Base-by-base conservation (phyloP, 2,797 vertebrate species). In the Toxotes lorentzi region DNA sequence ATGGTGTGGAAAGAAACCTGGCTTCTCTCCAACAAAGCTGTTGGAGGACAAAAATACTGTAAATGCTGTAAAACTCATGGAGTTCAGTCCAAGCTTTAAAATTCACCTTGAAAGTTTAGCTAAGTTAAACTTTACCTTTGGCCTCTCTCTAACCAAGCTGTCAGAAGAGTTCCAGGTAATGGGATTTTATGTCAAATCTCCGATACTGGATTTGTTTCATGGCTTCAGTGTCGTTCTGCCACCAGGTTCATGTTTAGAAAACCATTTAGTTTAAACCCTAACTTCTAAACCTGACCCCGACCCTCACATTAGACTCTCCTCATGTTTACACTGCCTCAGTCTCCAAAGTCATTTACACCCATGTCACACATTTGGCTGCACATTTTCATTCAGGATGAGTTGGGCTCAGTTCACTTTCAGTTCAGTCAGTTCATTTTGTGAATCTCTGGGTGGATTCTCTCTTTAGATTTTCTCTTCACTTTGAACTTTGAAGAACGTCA, bases 171-270 rank as follows among this genome's bases (percentile, higher is more conserved):
- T 94, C 90, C 95, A 96, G 95, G 95, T 96, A 96, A 96, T 76
- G 89, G 85, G 88, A 90, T 92, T 93, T 89, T 78, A 83, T 85
- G 85, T 92, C 72, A 80, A 91, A 91, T 89, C 87, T 94, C 88
- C 88, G 91, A 91, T 93, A 96, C 95, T 96, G 95, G 95, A 96
- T 96, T 96, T 96, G 95, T 96, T 95, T 95, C 94, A 95, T 95
- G 94, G 94, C 95, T 96, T 95, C 89, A 93, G 91, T 94, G 91
- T 93, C 91, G 90, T 92, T 89, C 88, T 76, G 91, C 91, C 87
- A 81, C 89, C 92, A 87, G 90, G 90, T 89, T 90, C 88, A 91
- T 89, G 83, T 91, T 68, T 83, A 79, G 65, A 63, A 70, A 83
- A 77, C 78, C 85, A 91, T 88, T 82, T 43, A 79, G 41, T 7